A percentile compares a stretch with the other conserved stretches of the same genome.
phyloP scores from a whole-genome alignment of 2,797 vertebrate genomes.

The Megaceryle alcyon region DNA sequence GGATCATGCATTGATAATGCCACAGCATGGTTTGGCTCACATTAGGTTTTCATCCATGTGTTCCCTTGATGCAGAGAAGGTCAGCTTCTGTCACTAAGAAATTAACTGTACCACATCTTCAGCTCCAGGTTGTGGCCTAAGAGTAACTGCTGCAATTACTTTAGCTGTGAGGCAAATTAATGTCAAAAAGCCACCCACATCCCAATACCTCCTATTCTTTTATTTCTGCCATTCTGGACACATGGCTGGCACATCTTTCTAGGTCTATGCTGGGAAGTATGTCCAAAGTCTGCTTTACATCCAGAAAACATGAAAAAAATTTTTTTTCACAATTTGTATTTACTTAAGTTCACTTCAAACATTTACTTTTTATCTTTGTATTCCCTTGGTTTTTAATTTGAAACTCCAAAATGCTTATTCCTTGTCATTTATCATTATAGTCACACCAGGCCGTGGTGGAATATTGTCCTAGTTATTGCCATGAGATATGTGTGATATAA shows the following conservation, averaged over 20 bases:
- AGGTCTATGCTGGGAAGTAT: not conserved
- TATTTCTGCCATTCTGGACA: not conserved
- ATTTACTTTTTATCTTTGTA: not conserved
- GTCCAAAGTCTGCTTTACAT: not conserved
- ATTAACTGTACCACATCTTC: not conserved
- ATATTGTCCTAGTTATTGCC: not conserved
- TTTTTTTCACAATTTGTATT: not conserved
- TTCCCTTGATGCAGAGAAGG: not conserved
- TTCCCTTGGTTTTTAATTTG: not conserved
- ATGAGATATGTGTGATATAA: not conserved
- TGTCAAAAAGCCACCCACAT: not conserved
- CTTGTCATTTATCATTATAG: not conserved
- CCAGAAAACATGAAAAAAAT: not conserved
- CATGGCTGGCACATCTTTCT: not conserved
- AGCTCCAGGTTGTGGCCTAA: not conserved
- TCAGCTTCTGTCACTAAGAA: not conserved
- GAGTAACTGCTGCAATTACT: not conserved
- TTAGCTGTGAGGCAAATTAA: not conserved
- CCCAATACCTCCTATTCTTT: not conserved
- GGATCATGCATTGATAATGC: fast-evolving
- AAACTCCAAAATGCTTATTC: not conserved
- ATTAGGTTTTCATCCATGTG: not conserved
- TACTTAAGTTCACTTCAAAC: not conserved
- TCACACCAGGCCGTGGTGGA: not conserved
- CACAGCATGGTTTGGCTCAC: not conserved